These are phyloP conservation scores for Salvelinus namaycush DNA, from an alignment of 2,113 vertebrate species.

Conservation along the genomic window DNA sequence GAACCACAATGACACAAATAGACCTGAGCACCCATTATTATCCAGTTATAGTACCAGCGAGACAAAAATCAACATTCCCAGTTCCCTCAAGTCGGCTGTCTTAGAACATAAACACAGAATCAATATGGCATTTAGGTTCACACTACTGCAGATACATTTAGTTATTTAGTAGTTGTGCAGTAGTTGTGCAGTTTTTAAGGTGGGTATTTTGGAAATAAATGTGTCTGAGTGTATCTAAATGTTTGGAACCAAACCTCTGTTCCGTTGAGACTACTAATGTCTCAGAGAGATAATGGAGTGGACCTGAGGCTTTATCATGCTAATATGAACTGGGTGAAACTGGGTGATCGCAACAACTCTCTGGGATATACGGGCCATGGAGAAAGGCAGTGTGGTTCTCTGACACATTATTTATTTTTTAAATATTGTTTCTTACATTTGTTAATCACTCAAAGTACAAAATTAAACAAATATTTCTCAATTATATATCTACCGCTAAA, in stretches of 20 bases:
- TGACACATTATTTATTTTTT: no score
- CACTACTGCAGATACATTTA: not conserved
- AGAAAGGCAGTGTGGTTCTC: not conserved
- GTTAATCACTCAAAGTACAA: no score
- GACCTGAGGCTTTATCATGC: slow-evolving; percentile 64
- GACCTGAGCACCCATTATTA: slow-evolving; percentile 1
- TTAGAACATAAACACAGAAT: not conserved
- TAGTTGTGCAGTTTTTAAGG: not conserved
- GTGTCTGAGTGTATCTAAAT: slow-evolving; percentile 27
- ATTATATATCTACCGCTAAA: not conserved
- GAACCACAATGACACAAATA: not conserved
- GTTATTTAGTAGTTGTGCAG: not conserved
- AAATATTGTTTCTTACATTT: not conserved
- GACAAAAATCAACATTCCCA: not conserved
- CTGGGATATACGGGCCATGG: not conserved
- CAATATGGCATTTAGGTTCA: not conserved
- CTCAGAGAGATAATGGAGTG: slow-evolving; percentile 25
- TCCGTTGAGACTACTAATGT: slow-evolving; percentile 70
- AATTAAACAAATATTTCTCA: not conserved
- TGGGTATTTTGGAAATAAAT: slow-evolving; percentile 27
- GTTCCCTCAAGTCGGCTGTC: slow-evolving; percentile 7
- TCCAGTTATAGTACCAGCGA: not conserved
- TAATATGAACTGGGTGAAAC: slow-evolving; percentile 49
- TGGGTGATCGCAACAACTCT: slow-evolving; percentile 31
- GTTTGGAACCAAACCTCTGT: slow-evolving; percentile 19